Evolutionary conservation across 2,888 invertebrate species (phyloP), one percentile per base, ranked within the genome.

Genomic region (Synergus gifuensis): DNA sequence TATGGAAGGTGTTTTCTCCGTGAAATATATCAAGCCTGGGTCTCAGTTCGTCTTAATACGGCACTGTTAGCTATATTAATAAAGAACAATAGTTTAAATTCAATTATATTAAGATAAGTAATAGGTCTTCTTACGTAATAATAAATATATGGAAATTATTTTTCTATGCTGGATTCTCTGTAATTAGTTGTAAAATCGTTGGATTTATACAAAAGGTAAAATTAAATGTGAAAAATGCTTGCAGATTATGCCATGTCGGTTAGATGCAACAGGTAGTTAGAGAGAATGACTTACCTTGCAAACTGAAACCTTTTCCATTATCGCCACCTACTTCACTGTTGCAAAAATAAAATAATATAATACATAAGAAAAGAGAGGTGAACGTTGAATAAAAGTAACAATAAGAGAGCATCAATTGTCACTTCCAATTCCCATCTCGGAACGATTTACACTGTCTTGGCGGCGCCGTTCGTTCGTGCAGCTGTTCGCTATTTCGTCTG

Each of bases 301-400:
- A 69, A 91, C 89, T 18, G 91, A 91, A 69, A 89, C 88, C 67
- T 88, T 87, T 58, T 91, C 90, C 91, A 91, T 90, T 84, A 76
- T 78, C n/a, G 11, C n/a, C 5, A 36, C n/a, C 69, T 36, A 36
- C 28, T 49, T 54, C 36, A 54, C 46, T 54, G 49, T 73, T 36
- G 28, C 36, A n/a, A 54, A 49, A n/a, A 73, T 73, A 49, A 49
- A 36, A 69, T 49, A 69, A 28, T 49, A 9, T 28, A 28, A 28
- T 28, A 28, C 46, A 49, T 49, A 54, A 69, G 36, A 49, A n/a
- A 73, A 73, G 40, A n/a, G n/a, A 54, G 28, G 54, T 54, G 9
- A 73, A 54, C 11, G 36, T 28, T 54, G n/a, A 16, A 36, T 49
- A 73, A 16, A 54, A 54, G 36, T 36, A 73, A 22, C 49, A 73